phyloP scores from a whole-genome alignment of 1,140 invertebrate species.

The Tribolium castaneum region DNA sequence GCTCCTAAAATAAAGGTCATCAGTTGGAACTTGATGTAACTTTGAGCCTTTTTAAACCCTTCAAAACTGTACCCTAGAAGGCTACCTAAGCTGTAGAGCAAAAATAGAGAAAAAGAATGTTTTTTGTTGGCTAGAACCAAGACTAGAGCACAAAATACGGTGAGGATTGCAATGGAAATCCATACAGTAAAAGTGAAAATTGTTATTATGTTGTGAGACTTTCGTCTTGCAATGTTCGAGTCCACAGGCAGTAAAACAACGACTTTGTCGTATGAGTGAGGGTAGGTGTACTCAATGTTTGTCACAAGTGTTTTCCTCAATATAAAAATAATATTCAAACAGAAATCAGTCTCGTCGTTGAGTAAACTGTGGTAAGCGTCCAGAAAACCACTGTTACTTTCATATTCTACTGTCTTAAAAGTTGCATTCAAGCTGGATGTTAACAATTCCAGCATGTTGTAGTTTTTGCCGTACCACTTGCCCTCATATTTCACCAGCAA shows the following conservation, averaged over 20 bases:
- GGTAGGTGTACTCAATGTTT: background rate
- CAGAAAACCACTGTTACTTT: background rate
- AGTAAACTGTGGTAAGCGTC: background rate
- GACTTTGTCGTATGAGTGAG: background rate
- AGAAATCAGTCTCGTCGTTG: slow-evolving; percentile 18
- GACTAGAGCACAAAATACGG: background rate
- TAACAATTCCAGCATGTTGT: background rate
- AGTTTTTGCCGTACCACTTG: slow-evolving; percentile 23
- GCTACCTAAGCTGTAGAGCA: background rate
- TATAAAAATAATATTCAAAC: slow-evolving; percentile 16
- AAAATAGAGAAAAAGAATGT: background rate
- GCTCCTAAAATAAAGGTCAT: background rate
- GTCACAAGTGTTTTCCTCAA: background rate
- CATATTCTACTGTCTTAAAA: background rate
- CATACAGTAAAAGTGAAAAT: background rate
- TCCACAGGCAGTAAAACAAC: background rate
- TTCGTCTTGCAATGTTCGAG: background rate
- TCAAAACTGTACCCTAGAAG: background rate
- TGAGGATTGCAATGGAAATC: background rate
- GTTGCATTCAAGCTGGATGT: slow-evolving; percentile 6
- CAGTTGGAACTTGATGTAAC: background rate
- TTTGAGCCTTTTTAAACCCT: background rate
- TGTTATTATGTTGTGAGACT: background rate
- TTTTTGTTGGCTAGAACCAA: background rate
- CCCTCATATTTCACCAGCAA: too few species aligned